These are phyloP conservation scores for Thryonomys swinderianus DNA, from an alignment of 2,113 vertebrate genomes.

Conservation along the genomic window DNA sequence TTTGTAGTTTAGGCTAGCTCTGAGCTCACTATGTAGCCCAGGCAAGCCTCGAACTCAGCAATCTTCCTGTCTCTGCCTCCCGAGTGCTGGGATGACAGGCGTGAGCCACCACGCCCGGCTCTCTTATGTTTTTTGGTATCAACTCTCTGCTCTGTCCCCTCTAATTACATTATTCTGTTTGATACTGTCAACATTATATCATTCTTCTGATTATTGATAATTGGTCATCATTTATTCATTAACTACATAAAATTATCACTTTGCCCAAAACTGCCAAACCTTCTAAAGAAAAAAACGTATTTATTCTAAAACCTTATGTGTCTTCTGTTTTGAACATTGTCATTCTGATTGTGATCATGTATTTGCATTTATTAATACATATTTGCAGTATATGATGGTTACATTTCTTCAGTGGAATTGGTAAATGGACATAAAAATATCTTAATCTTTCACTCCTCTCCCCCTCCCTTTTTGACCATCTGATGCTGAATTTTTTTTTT, in stretches of 20 bases:
- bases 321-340: not conserved
- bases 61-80: no score
- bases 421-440: not conserved
- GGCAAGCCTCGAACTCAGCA: no score
- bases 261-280: not conserved
- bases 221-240: not conserved
- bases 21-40: no score
- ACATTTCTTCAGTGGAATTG: not conserved
- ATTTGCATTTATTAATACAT: not conserved
- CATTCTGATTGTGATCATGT: not conserved
- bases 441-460: not conserved
- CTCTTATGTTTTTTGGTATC: not conserved
- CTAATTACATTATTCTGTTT: not conserved
- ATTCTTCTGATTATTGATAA: not conserved
- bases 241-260: not conserved
- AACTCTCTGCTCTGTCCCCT: not conserved
- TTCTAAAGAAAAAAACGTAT: not conserved
- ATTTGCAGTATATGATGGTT: not conserved
- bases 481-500: not conserved
- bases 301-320: not conserved
- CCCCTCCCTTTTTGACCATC: not conserved
- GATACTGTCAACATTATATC: not conserved
- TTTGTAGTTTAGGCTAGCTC: no score
- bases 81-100: no score
- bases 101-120: no score